These are phyloP conservation scores for Synanthedon andrenaeformis DNA, from an alignment of 2,888 invertebrate genomes.

Conservation along the genomic window DNA sequence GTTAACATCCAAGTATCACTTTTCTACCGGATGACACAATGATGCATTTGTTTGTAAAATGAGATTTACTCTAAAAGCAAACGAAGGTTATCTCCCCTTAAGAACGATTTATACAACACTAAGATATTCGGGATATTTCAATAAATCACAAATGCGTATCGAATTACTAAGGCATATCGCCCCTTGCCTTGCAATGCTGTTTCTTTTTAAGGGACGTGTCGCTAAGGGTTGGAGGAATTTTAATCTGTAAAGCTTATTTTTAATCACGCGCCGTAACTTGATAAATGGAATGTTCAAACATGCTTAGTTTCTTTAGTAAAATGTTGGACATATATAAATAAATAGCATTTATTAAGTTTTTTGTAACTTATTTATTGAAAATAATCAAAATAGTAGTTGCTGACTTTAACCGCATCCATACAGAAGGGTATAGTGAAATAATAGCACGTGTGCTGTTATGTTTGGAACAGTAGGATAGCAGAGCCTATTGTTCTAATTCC, in stretches of 20 bases:
- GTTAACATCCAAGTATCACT: conserved; percentile 52
- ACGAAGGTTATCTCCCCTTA: conserved; percentile 57
- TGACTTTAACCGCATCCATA: too few relatives aligned
- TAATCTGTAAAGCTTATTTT: conserved; percentile 45
- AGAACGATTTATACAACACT: conserved; percentile 52
- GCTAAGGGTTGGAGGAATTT: conserved; percentile 45
- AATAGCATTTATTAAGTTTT: too few relatives aligned
- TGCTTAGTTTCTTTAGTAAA: not conserved
- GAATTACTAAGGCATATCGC: conserved; percentile 55
- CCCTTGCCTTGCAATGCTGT: conserved; percentile 30
- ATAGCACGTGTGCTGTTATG: too few relatives aligned
- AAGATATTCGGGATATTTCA: conserved; percentile 39
- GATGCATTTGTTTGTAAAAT: conserved; percentile 61
- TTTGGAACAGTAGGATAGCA: too few relatives aligned
- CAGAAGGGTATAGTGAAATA: too few relatives aligned
- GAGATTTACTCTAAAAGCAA: conserved; percentile 31
- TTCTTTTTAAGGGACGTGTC: conserved; percentile 20
- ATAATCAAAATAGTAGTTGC: too few relatives aligned
- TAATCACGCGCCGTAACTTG: conserved; percentile 25
- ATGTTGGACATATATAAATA: too few relatives aligned
- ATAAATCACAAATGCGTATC: conserved; percentile 66
- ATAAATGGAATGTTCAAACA: not conserved
- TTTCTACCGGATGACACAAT: conserved; percentile 49
- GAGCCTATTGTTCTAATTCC: too few relatives aligned
- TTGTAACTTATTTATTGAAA: too few relatives aligned